Evolutionary conservation across 2,113 vertebrate species (phyloP), one percentile per base, ranked within the genome.

Genomic region (Pelvicachromis taeniatus): DNA sequence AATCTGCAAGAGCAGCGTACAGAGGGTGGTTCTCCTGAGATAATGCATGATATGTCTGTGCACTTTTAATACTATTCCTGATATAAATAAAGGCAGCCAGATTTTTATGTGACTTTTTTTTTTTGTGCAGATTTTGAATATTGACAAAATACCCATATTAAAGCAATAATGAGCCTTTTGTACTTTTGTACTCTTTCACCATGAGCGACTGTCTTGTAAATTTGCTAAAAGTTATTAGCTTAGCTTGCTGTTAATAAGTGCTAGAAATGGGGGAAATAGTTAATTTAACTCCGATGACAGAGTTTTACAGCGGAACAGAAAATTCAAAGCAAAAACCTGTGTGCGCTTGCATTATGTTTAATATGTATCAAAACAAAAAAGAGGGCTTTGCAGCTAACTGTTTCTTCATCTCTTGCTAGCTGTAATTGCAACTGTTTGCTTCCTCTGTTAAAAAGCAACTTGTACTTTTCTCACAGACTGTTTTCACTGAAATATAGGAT

Each of bases 11-110:
- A 79, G 63, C 84, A 61, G 80, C 13, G 77, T 68, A 89, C 56
- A 45, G 81, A 38, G 56, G 85, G 45, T n/a, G 33, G 84, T 81
- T 85, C 65, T 75, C 35, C 81, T n/a, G 81, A 78, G 84, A 88
- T 88, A 82, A 92, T 86, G 35, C 40, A 53, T 75, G 42, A 90
- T 78, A 86, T 75, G 83, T 82, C 75, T 56, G n/a, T 68, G 23
- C 23, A 40, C 26, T 38, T 38, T 38, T 38, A 6, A 80, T 45
- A 54, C 31, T 50, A 73, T 40, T 50, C 40, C 5, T 7, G 7
- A 61, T 81, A 59, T 10, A 80, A 83, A 42, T 38, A n/a, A 55
- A 13, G 42, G 6, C 4, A 77, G 42, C 11, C 35, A 21, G 50
- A 55, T 40, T 42, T 78, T 54, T 68, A 14, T 54, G 29, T 21